Evolutionary conservation across 2,113 vertebrate species (phyloP).

Genomic region (Madoqua kirkii): DNA sequence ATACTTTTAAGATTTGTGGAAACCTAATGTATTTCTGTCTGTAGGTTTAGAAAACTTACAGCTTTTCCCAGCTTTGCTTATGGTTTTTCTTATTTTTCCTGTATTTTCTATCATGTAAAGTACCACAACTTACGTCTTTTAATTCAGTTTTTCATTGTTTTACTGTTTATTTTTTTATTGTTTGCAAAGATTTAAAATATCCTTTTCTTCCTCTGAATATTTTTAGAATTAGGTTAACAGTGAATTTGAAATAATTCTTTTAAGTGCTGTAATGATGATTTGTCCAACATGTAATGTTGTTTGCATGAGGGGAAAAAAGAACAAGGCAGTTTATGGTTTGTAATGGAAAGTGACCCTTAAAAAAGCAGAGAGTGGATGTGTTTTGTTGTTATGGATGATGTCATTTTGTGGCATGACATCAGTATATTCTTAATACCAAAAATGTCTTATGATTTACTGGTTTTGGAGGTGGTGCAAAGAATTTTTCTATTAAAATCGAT

Average conservation of each 20-base stretch:
- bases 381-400: background rate
- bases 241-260: constrained; percentile 37
- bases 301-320: background rate
- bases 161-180: background rate
- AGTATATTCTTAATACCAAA: background rate
- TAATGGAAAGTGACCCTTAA: background rate
- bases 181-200: constrained; percentile 1
- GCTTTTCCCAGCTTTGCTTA: background rate
- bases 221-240: constrained; percentile 18
- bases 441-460: background rate
- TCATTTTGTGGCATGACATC: background rate
- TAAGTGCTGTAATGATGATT: background rate
- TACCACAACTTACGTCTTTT: background rate
- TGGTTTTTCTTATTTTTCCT: constrained; percentile 5
- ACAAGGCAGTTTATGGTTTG: background rate
- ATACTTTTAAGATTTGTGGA: background rate
- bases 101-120: background rate
- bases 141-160: constrained; percentile 2
- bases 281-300: background rate
- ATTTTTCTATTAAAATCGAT: background rate
- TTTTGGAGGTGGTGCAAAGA: background rate
- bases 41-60: background rate
- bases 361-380: background rate
- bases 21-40: background rate
- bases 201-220: constrained; percentile 5